Conservation (phyloP, 2,888 invertebrate species). For the Orthosia incerta region DNA sequence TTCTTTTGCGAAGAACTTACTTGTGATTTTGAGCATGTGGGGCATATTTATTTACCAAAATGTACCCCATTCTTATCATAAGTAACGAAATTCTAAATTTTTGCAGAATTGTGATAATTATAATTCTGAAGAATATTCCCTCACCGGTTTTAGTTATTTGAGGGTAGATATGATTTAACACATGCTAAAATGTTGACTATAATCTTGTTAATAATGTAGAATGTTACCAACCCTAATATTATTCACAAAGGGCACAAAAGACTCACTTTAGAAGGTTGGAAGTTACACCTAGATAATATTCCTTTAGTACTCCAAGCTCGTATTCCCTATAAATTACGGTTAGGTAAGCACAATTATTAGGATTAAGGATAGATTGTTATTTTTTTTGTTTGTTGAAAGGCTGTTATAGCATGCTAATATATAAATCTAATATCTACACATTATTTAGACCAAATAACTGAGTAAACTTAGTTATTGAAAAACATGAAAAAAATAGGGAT, state of each 20-base stretch:
- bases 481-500: not conserved
- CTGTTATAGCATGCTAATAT: not conserved
- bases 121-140: not conserved
- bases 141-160: constrained; percentile 1
- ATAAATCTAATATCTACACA: too few relatives aligned
- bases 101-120: too few relatives aligned
- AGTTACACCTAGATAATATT: constrained; percentile 43
- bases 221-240: constrained; percentile 13
- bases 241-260: constrained; percentile 32
- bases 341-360: constrained; percentile 20
- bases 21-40: too few relatives aligned
- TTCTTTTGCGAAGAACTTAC: too few relatives aligned
- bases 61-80: too few relatives aligned
- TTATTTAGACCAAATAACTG: too few relatives aligned
- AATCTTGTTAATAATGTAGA: constrained; percentile 43
- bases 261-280: constrained; percentile 54
- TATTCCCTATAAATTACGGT: constrained; percentile 49
- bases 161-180: constrained; percentile 17
- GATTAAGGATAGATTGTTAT: not conserved
- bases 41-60: too few relatives aligned
- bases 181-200: constrained; percentile 12
- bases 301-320: constrained; percentile 49
- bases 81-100: not conserved
- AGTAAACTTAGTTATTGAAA: too few relatives aligned
- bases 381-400: not conserved